These are phyloP conservation scores for Acanthacorydalis orientalis DNA, from an alignment of 2,888 invertebrate genomes.

Conservation along the genomic window DNA sequence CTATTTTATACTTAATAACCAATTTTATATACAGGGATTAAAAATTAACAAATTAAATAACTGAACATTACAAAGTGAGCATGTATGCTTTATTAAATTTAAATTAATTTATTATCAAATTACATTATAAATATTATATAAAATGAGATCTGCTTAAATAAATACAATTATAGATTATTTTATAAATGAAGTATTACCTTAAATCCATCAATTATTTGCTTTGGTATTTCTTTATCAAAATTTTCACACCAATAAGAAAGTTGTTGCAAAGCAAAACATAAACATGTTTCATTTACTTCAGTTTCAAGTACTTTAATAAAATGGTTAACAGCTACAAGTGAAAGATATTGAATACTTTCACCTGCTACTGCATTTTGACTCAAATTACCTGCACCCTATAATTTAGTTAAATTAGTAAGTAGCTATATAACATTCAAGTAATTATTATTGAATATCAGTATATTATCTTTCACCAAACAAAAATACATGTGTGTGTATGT, in stretches of 20 bases:
- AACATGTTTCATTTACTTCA: conserved; percentile 85
- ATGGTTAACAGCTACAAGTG: conserved; percentile 43
- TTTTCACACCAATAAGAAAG: conserved; percentile 62
- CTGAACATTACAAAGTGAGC: too few species aligned
- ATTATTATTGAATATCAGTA: too few species aligned
- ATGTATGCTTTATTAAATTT: too few species aligned
- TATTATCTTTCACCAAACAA: too few species aligned
- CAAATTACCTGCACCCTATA: conserved; percentile 52
- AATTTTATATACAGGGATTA: too few species aligned
- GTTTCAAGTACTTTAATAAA: conserved; percentile 64
- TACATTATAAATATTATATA: not conserved
- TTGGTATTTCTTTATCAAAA: conserved; percentile 45
- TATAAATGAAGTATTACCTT: conserved; percentile 23
- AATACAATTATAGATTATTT: not conserved
- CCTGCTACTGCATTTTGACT: conserved; percentile 49
- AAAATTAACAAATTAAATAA: too few species aligned
- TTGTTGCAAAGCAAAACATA: conserved; percentile 66
- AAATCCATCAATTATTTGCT: conserved; percentile 44
- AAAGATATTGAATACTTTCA: conserved; percentile 35
- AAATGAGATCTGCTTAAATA: not conserved
- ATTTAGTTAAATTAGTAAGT: conserved; percentile 8
- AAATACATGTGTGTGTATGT: too few species aligned
- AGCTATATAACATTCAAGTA: too few species aligned
- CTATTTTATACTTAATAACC: not conserved
- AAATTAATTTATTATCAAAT: too few species aligned